Percentiles rank a stretch among this genome's conserved stretches.
These are phyloP conservation scores for Coenonympha arcania DNA, from an alignment of 2,888 invertebrate species.

Conservation along the genomic window DNA sequence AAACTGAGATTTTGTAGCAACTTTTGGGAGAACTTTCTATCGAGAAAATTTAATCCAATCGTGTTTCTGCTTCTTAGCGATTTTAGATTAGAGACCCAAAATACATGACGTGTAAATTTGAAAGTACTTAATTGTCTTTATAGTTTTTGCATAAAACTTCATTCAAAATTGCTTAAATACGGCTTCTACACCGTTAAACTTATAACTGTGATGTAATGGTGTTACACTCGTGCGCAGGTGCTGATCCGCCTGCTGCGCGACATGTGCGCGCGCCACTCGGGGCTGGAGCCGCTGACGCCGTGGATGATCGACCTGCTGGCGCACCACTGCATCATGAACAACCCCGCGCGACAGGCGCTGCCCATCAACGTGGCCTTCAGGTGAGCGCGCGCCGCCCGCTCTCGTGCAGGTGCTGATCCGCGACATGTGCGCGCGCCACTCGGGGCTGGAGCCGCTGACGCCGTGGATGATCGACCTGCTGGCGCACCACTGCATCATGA, in stretches of 20 bases:
- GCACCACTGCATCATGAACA: slow-evolving; percentile 97
- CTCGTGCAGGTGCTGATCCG: slow-evolving; percentile 88
- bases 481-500: slow-evolving; percentile 97
- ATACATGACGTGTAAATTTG: no score
- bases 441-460: slow-evolving; percentile 90
- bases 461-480: slow-evolving; percentile 98
- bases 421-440: slow-evolving; percentile 91
- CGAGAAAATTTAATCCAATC: no score
- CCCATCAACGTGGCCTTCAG: slow-evolving; percentile 94
- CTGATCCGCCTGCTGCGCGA: slow-evolving; percentile 95
- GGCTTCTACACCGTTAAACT: no score
- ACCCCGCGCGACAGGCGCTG: slow-evolving; percentile 92
- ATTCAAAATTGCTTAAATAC: no score
- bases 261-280: slow-evolving; percentile 89
- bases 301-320: slow-evolving; percentile 98
- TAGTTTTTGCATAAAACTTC: no score
- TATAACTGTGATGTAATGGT: no score
- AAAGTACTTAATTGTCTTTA: no score
- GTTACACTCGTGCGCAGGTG: slow-evolving; percentile 67
- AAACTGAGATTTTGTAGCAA: no score
- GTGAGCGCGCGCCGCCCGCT: slow-evolving; percentile 30
- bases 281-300: slow-evolving; percentile 91
- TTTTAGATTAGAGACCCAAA: no score
- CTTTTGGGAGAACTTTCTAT: no score
- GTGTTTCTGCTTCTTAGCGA: no score